Evolutionary conservation across 2,113 vertebrate species (phyloP), one percentile per base, ranked within the genome.

Genomic region (Saiga tatarica): DNA sequence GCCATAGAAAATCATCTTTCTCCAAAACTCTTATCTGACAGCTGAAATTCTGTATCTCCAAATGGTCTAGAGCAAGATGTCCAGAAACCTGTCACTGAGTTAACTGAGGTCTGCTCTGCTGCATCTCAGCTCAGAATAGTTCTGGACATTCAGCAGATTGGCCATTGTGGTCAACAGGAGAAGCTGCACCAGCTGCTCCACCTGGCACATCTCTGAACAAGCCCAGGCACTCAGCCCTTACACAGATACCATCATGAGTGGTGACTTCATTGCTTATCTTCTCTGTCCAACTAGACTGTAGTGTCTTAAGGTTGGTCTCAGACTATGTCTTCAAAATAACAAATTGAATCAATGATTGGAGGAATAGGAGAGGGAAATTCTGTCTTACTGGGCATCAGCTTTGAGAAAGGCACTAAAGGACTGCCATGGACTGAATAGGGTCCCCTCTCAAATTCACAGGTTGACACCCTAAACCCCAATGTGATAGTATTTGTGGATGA

Each of bases 1-100:
- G 74, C 50, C 84, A 33, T 52, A 59, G 90, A 95, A 97, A 94
- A 84, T 25, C 2, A 90, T 88, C 81, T 55, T 78, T 94, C 90
- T 96, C 95, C 88, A 90, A 92, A 92, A 87, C 52, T 33, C 21
- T 8, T 59, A 23, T 86, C 92, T 97, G 91, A 91, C 88, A 96
- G 86, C 86, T 87, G 94, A 97, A 93, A 89, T 83, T 92, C 95
- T 96, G 47, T 83, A 45, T 89, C 86, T 87, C 79, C 60, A 93
- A 93, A 89, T 94, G 60, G 60, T 96, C 93, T 79, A 64, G 45
- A 62, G 62, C 55, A 91, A 52, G 93, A 94, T 62, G 86, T 93
- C 96, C 95, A 97, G 97, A 98, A 95, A 91, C 79, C 93, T 91
- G 55, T 91, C 89, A 89, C 88, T 57, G 50, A 74, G 78, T 95